Evolutionary conservation across 2,888 invertebrate genomes (phyloP).

Genomic region (Micoletzkya japonica): DNA sequence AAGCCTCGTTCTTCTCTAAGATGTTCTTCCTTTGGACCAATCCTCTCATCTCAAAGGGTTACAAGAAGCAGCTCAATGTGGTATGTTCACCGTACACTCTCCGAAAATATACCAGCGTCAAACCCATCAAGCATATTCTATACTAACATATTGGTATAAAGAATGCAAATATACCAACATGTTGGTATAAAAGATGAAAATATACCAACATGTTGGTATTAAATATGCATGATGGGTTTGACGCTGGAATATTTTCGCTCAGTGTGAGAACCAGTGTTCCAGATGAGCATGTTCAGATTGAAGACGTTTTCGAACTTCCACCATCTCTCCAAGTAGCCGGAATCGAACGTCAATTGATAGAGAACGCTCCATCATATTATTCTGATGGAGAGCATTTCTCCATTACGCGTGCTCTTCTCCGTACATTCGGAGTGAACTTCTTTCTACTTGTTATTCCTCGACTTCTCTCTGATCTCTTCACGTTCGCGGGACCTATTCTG

Average conservation of each 20-base stretch:
- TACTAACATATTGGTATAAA: too few relatives aligned
- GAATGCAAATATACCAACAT: too few relatives aligned
- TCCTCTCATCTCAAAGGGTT: slow-evolving; percentile 73
- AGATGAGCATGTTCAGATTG: too few relatives aligned
- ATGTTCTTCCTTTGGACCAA: slow-evolving; percentile 58
- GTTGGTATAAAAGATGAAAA: too few relatives aligned
- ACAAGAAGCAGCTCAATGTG: slow-evolving; percentile 74
- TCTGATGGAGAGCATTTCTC: slow-evolving; percentile 48
- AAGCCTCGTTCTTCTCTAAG: slow-evolving; percentile 36
- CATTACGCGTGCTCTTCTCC: slow-evolving; percentile 36
- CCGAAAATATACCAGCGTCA: not conserved
- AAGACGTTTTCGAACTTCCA: slow-evolving; percentile 83
- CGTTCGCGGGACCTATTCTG: slow-evolving; percentile 86
- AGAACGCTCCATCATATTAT: slow-evolving; percentile 44
- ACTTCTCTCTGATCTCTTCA: slow-evolving; percentile 79
- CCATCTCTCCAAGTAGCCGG: slow-evolving; percentile 72
- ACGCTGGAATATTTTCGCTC: too few relatives aligned
- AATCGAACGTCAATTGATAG: slow-evolving; percentile 67
- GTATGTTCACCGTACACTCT: slow-evolving; percentile 21
- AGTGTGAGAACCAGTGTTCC: too few relatives aligned
- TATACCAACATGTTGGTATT: too few relatives aligned
- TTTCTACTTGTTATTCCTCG: slow-evolving; percentile 82
- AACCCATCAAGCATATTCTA: too few relatives aligned
- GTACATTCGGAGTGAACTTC: slow-evolving; percentile 76
- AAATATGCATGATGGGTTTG: too few relatives aligned